phyloP scores from a whole-genome alignment of 2,888 invertebrate species.

The Artemia sinica region DNA sequence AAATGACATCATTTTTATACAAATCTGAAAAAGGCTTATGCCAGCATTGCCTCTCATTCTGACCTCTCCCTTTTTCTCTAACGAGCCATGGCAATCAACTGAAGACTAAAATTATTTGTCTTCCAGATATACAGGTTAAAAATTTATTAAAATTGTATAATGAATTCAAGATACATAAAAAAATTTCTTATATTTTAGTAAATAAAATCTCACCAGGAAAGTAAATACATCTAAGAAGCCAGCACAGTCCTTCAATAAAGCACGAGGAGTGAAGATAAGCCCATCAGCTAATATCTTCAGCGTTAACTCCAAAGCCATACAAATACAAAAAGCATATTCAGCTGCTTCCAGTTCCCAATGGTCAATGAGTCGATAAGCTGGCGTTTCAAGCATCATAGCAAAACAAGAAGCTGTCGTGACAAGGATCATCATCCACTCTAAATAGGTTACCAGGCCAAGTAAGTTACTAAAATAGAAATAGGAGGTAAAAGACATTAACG shows the following conservation, averaged over 20 bases:
- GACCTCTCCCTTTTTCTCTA: too few species aligned
- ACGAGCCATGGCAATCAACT: too few species aligned
- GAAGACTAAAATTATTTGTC: too few species aligned
- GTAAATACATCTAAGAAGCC: conserved; percentile 93
- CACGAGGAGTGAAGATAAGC: conserved; percentile 95
- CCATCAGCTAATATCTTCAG: conserved; percentile 94
- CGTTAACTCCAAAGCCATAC: conserved; percentile 90
- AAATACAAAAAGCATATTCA: conserved; percentile 92
- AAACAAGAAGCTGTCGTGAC: conserved; percentile 91
- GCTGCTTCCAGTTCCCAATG: conserved; percentile 71
- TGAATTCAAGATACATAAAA: too few species aligned
- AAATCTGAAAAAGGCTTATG: too few species aligned
- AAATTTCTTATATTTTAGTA: too few species aligned
- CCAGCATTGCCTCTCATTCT: too few species aligned
- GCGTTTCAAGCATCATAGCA: conserved; percentile 99
- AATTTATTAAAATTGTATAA: too few species aligned
- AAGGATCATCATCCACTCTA: conserved; percentile 99
- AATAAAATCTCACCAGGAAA: conserved; percentile 54
- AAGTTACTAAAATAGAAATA: conserved; percentile 52
- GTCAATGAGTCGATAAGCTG: conserved; percentile 80
- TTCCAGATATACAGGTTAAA: too few species aligned
- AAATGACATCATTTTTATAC: too few species aligned
- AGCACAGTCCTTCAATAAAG: conserved; percentile 91
- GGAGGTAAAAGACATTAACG: conserved; percentile 15
- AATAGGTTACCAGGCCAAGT: conserved; percentile 86